Evolutionary conservation across 2,888 invertebrate species (phyloP), one percentile per base, ranked within the genome.

Genomic region (Teleogryllus oceanicus): DNA sequence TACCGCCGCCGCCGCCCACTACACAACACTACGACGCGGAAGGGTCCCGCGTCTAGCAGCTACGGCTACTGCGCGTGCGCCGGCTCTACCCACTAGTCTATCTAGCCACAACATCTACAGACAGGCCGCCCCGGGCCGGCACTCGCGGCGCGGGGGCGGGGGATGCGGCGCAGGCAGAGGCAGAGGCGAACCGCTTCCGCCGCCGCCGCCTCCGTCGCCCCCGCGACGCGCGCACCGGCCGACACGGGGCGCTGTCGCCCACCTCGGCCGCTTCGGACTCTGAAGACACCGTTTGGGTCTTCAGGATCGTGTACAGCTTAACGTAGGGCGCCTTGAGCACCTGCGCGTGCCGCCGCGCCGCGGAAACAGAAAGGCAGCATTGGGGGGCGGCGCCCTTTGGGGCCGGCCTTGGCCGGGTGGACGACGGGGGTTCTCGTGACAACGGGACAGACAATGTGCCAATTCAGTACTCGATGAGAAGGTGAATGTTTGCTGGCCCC

Each of bases 301-400:
- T 96, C 92, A 96, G 94, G 90, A 96, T 95, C 91, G 93, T 95
- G 93, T 96, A 96, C 92, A 96, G 94, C 93, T 96, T 96, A 91
- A 94, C 94, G 91, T 96, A 96, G 87, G 96, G 96, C 89, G 96
- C 96, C 94, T 96, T 96, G 93, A 96, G 93, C 90, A 96, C 94
- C 96, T 96, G 91, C 89, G 88, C 85, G 83, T 37, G 37, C 83
- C 83, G 83, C 80, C 85, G 86, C 84, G 79, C 80, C 76, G 79
- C 51, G 75, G 76, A 74, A 78, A 78, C 78, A 78, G 76, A 79
- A 76, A 80, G 80, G 77, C 79, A 80, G 77, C 77, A 50, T 80
- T 80, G 79, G 78, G 78, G 76, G 49, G 24, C 78, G 49, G 78
- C 78, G 37, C 37, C 37, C 37, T 37, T 37, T 37, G 37, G 37